phyloP scores from a whole-genome alignment of 2,888 invertebrate species.

The Macrosoma leucophasiata region DNA sequence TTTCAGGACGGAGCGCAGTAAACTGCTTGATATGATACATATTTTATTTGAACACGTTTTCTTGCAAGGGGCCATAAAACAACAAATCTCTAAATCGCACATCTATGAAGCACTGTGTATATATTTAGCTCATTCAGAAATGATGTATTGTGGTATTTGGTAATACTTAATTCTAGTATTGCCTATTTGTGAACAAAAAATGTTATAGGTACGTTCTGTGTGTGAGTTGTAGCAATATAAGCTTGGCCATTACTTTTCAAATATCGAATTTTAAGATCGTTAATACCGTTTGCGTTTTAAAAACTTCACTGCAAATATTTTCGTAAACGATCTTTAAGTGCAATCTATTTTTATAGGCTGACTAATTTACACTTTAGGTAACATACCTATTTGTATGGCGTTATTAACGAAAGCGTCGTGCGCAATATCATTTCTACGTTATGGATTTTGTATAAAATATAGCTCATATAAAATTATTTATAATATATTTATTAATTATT shows the following conservation, averaged over 20 bases:
- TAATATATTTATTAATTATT: slow-evolving; percentile 63
- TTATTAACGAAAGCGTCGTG: slow-evolving; percentile 35
- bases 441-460: slow-evolving; percentile 70
- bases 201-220: neutral
- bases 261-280: slow-evolving; percentile 3
- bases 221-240: slow-evolving; percentile 2
- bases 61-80: slow-evolving; percentile 63
- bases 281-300: slow-evolving; percentile 24
- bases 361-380: slow-evolving; percentile 41
- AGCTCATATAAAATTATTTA: slow-evolving; percentile 64
- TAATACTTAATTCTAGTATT: slow-evolving; percentile 3
- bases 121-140: slow-evolving; percentile 19
- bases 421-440: slow-evolving; percentile 65
- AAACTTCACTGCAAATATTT: slow-evolving; percentile 54
- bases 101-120: slow-evolving; percentile 24
- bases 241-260: slow-evolving; percentile 4
- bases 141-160: slow-evolving; percentile 10
- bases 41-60: slow-evolving; percentile 41
- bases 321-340: slow-evolving; percentile 56
- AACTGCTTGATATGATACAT: slow-evolving; percentile 42
- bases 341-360: slow-evolving; percentile 71
- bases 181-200: slow-evolving; percentile 2
- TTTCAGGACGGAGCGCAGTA: slow-evolving; percentile 31
- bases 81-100: slow-evolving; percentile 31
- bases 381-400: slow-evolving; percentile 34